Conservation (phyloP, 2,797 vertebrate species). For the Hybognathus amarus region DNA sequence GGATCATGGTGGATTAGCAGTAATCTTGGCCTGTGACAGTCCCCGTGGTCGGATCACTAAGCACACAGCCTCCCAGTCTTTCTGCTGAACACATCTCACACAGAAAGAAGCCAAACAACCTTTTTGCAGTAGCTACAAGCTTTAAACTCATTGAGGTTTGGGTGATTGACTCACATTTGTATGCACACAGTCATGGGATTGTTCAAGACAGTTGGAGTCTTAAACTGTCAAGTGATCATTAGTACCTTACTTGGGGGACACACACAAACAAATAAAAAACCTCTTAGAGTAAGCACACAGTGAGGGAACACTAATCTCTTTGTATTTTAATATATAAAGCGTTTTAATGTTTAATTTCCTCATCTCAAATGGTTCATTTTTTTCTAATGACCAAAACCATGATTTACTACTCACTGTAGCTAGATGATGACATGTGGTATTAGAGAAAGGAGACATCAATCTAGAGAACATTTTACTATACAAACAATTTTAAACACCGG, state of each 20-base stretch:
- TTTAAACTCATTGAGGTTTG: conserved; percentile 33
- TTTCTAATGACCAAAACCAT: conserved; percentile 46
- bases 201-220: conserved; percentile 31
- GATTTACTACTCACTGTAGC: background rate
- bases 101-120: conserved; percentile 41
- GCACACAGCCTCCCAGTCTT: conserved; percentile 45
- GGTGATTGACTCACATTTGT: conserved; percentile 31
- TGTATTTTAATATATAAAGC: conserved; percentile 58
- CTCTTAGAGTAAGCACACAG: conserved; percentile 48
- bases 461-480: background rate
- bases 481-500: background rate
- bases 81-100: conserved; percentile 24
- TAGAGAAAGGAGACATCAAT: conserved; percentile 3
- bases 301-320: conserved; percentile 57
- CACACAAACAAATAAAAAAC: conserved; percentile 40
- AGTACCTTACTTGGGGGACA: conserved; percentile 44
- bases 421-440: background rate
- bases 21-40: conserved; percentile 58
- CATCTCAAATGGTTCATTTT: conserved; percentile 54
- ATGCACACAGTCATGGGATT: conserved; percentile 11
- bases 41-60: conserved; percentile 47
- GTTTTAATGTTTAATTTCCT: conserved; percentile 56
- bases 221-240: conserved; percentile 48
- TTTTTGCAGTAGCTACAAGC: conserved; percentile 30
- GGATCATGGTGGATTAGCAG: conserved; percentile 60